Percentiles rank a stretch among this genome's conserved stretches.
Conservation (phyloP, 2,888 invertebrate species). For the Choreutis nemorana region DNA sequence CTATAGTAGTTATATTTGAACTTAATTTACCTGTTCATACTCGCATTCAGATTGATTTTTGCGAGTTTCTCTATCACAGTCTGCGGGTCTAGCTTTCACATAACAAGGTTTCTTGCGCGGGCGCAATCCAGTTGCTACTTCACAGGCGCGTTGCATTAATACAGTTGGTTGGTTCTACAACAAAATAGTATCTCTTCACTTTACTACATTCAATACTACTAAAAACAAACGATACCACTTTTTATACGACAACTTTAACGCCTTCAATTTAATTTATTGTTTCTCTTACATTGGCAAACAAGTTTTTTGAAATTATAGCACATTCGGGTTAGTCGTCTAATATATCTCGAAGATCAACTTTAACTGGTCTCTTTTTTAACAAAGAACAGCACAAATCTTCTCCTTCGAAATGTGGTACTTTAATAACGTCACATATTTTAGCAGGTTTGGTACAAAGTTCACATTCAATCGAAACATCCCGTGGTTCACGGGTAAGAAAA, state of each 20-base stretch:
- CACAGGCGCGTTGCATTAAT: conserved; percentile 47
- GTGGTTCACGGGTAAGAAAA: conserved; percentile 38
- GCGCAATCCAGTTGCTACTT: conserved; percentile 38
- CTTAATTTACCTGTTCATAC: too few relatives aligned
- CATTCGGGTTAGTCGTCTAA: conserved; percentile 21
- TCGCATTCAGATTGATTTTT: too few relatives aligned
- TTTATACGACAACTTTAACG: not conserved
- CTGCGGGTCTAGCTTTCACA: too few relatives aligned
- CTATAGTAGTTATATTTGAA: too few relatives aligned
- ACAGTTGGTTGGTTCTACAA: conserved; percentile 37
- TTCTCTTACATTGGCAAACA: not conserved
- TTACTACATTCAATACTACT: not conserved
- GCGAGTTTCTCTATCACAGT: too few relatives aligned
- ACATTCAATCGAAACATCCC: conserved; percentile 40
- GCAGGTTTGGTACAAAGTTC: conserved; percentile 22
- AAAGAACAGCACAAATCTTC: conserved; percentile 13
- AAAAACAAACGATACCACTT: too few relatives aligned
- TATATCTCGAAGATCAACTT: conserved; percentile 38
- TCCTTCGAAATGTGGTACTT: conserved; percentile 28
- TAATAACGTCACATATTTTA: conserved; percentile 34
- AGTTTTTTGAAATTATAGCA: not conserved
- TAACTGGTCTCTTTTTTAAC: conserved; percentile 35
- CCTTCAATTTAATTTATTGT: not conserved
- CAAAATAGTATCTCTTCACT: not conserved
- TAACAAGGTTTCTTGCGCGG: conserved; percentile 33